Base-by-base conservation (phyloP, 2,797 vertebrate species). In the Scomberomorus guttatus region DNA sequence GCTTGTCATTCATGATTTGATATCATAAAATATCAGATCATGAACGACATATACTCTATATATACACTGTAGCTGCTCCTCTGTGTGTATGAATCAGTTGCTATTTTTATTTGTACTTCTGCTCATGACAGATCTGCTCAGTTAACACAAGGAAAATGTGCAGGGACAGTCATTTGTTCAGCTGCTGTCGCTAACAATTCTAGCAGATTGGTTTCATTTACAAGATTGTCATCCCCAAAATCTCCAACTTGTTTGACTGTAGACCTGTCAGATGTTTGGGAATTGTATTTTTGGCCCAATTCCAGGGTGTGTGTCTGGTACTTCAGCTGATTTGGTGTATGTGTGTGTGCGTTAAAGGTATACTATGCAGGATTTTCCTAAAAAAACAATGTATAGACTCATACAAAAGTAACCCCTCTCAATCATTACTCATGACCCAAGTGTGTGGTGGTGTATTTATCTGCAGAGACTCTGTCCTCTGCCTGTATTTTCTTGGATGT, bases 151-250 rank as follows among this genome's bases (percentile, higher is more conserved):
- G 46, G 22, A 68, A 79, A 78, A 74, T 29, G 17, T 63, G 68
- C 78, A 32, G 24, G 57, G 80, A 44, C 69, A 52, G 73, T 69
- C 52, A 77, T 85, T 92, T 91, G 77, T 85, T 84, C 79, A 78
- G 76, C 87, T 91, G 82, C 74, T 89, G 83, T 84, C 72, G 57
- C 75, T 39, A 76, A 90, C 76, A 76, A 14, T 81, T 89, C 29
- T 13, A 77, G 84, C 76, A 78, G 83, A 89, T 88, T 87, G 77
- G 79, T 87, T 86, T 82, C 77, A 89, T 88, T 89, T 79, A 81
- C 79, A 83, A 83, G 70, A 65, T 80, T 87, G 84, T 75, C 81
- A 70, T 81, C 82, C 77, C 79, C 48, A 77, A 75, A 84, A 72
- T 87, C 76, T 67, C 34, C 15, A 34, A 66, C 77, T 80, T 63